These are phyloP conservation scores for Haplotaxodon microlepis DNA, from an alignment of 2,113 vertebrate genomes.

Conservation along the genomic window DNA sequence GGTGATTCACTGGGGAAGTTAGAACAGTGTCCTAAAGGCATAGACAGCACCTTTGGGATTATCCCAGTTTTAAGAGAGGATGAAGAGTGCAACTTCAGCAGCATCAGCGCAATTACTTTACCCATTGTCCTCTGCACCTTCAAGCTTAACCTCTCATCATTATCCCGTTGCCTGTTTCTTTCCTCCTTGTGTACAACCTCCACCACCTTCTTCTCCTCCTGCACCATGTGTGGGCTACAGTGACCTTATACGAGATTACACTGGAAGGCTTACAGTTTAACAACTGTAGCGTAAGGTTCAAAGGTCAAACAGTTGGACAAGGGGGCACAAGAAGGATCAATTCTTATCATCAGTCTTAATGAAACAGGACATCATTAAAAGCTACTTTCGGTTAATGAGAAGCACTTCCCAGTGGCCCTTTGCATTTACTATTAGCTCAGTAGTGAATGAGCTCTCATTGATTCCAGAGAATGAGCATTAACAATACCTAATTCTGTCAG, in stretches of 20 bases:
- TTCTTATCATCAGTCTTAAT: conserved; percentile 53
- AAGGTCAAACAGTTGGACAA: conserved; percentile 45
- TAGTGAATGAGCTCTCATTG: conserved; percentile 43
- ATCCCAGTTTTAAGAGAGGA: not conserved
- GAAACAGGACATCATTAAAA: conserved; percentile 63
- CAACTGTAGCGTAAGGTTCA: conserved; percentile 24
- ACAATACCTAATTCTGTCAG: conserved; percentile 3
- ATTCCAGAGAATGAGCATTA: conserved; percentile 14
- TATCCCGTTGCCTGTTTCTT: not conserved
- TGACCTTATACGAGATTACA: not conserved
- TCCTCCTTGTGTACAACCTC: not conserved
- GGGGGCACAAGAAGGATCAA: conserved; percentile 46
- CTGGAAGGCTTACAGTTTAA: conserved; percentile 36
- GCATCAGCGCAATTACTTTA: not conserved
- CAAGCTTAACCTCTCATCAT: not conserved
- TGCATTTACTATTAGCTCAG: conserved; percentile 37
- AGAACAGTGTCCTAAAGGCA: not conserved
- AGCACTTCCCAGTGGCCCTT: conserved; percentile 8
- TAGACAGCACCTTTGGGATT: not conserved
- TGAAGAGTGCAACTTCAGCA: conserved; percentile 13
- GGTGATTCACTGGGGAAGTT: not conserved
- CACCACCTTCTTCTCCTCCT: not conserved
- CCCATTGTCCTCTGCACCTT: not conserved
- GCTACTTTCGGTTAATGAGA: conserved; percentile 56
- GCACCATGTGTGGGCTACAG: conserved; percentile 3